Conservation (phyloP, 2,888 invertebrate genomes). For the Cheilosia grossa region DNA sequence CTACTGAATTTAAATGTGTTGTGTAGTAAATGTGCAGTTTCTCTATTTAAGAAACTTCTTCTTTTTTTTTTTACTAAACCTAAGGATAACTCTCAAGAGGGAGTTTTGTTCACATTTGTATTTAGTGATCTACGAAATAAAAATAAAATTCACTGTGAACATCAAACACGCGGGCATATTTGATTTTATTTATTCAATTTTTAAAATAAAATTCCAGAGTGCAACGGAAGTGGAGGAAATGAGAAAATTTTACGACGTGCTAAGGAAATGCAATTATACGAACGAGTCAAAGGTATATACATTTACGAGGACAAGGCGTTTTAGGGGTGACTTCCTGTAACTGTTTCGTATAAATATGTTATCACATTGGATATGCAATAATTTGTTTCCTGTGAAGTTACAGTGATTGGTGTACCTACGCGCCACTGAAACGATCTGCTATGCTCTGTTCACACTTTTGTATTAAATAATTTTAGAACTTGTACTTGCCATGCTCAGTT, state of each 20-base stretch:
- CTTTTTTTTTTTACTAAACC: constrained; percentile 17
- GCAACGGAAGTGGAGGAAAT: constrained; percentile 67
- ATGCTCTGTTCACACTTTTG: no score
- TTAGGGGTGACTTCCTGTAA: constrained; percentile 64
- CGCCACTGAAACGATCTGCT: no score
- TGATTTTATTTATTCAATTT: constrained; percentile 18
- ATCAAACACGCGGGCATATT: constrained; percentile 11
- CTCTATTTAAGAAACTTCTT: constrained; percentile 16
- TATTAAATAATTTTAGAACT: no score
- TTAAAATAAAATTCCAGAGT: constrained; percentile 45
- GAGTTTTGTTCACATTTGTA: constrained; percentile 5
- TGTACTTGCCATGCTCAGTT: no score
- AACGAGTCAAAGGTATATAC: constrained; percentile 50
- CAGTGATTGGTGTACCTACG: no score
- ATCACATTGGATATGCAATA: constrained; percentile 39
- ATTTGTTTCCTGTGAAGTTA: constrained; percentile 4
- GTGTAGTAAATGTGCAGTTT: constrained; percentile 2
- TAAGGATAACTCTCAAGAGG: not conserved
- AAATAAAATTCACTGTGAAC: constrained; percentile 33
- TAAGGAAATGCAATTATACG: constrained; percentile 61
- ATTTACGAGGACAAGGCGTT: constrained; percentile 12
- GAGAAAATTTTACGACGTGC: constrained; percentile 67
- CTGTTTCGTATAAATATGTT: constrained; percentile 70
- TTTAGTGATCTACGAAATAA: constrained; percentile 16
- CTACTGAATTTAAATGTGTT: constrained; percentile 7